phyloP scores from a whole-genome alignment of 2,797 vertebrate genomes.

The Silurus aristotelis region DNA sequence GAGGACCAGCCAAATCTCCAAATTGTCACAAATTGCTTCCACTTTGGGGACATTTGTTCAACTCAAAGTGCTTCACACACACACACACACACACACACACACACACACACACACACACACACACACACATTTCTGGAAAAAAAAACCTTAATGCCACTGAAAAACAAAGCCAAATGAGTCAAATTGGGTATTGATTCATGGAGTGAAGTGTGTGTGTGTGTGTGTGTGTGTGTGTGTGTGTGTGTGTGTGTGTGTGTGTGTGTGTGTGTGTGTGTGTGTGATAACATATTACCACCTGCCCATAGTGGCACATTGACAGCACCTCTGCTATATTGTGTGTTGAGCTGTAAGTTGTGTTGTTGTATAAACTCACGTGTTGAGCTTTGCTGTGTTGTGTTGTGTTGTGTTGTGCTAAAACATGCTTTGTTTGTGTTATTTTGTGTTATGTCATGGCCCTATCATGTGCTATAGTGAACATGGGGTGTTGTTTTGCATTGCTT shows the following conservation, averaged over 20 bases:
- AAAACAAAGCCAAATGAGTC: conserved; percentile 14
- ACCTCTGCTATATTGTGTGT: neutral
- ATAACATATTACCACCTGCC: neutral
- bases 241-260: too few species aligned
- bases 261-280: too few species aligned
- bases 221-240: neutral
- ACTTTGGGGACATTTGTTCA: neutral
- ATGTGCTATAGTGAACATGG: too few species aligned
- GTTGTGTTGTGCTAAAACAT: neutral
- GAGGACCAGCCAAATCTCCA: neutral
- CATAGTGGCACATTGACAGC: neutral
- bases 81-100: neutral
- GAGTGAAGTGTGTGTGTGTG: neutral
- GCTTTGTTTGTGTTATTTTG: neutral
- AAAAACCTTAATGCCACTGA: neutral
- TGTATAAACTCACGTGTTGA: neutral
- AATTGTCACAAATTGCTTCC: neutral
- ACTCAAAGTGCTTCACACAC: neutral
- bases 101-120: neutral
- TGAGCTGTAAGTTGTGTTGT: neutral
- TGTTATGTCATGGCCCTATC: neutral
- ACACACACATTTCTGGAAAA: neutral
- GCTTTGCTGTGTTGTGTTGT: neutral
- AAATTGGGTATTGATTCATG: conserved; percentile 12
- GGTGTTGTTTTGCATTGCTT: neutral